Conservation (phyloP, 1,140 invertebrate genomes). For the Drosophila burlai region DNA sequence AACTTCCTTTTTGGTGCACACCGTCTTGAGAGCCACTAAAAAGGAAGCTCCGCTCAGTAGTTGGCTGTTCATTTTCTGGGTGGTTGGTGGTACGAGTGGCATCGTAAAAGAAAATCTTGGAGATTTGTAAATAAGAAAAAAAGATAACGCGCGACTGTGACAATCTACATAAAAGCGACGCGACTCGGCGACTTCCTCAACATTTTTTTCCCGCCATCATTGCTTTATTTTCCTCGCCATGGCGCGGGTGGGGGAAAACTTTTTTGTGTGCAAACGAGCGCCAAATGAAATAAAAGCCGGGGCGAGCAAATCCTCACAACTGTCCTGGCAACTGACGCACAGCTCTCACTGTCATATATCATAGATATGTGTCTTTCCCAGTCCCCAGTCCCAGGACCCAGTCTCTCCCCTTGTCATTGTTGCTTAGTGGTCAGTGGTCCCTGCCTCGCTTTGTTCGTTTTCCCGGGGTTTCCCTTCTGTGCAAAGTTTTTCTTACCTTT, state of each 20-base stretch:
- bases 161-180: conserved; percentile 42
- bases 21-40: not conserved
- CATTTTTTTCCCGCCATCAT: conserved; percentile 13
- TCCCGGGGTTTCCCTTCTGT: conserved; percentile 9
- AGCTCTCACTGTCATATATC: conserved; percentile 64
- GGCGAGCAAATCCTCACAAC: conserved; percentile 33
- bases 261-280: conserved; percentile 7
- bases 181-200: conserved; percentile 18
- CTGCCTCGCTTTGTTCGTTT: not conserved
- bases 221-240: conserved; percentile 10
- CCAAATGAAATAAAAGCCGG: conserved; percentile 28
- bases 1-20: not conserved
- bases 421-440: conserved; percentile 34
- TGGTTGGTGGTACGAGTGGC: not conserved
- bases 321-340: conserved; percentile 66
- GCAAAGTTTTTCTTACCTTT: conserved; percentile 46
- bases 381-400: not conserved
- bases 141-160: conserved; percentile 29
- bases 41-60: conserved; percentile 10
- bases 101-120: conserved; percentile 30
- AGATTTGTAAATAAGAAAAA: conserved; percentile 24
- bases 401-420: conserved; percentile 7
- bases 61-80: conserved; percentile 26
- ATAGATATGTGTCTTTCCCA: conserved; percentile 52
- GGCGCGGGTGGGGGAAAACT: not conserved